Evolutionary conservation across 1,140 invertebrate species (phyloP).

Genomic region (Lethrus apterus): DNA sequence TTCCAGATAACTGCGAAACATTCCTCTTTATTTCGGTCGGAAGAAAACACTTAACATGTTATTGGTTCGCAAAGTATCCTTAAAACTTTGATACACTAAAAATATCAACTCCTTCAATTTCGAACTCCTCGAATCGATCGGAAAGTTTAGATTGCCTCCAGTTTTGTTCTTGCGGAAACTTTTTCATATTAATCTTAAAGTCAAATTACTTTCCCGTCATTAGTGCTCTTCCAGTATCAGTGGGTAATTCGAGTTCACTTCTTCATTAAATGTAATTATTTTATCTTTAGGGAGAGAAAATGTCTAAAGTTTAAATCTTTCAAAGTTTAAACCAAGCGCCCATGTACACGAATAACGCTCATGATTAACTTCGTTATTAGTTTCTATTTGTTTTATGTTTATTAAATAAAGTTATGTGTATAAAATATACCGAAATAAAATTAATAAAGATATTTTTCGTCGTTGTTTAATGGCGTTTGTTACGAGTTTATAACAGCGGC

Average conservation of each 20-base stretch:
- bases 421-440: too few relatives aligned
- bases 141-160: conserved; percentile 7
- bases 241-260: not conserved
- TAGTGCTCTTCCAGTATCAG: conserved; percentile 11
- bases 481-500: too few relatives aligned
- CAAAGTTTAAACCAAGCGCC: too few relatives aligned
- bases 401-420: too few relatives aligned
- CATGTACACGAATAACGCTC: too few relatives aligned
- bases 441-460: too few relatives aligned
- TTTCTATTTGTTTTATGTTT: too few relatives aligned
- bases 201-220: conserved; percentile 6
- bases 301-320: too few relatives aligned
- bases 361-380: too few relatives aligned
- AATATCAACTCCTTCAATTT: conserved; percentile 7
- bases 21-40: too few relatives aligned
- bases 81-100: conserved; percentile 13
- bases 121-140: not conserved
- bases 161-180: not conserved
- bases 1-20: too few relatives aligned
- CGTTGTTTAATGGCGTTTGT: too few relatives aligned
- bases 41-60: conserved; percentile 10
- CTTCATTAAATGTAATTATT: conserved; percentile 12
- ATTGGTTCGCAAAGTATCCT: conserved; percentile 11
- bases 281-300: conserved; percentile 3
- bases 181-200: conserved; percentile 9